These are phyloP conservation scores for Ptilorrhoa leucosticta DNA, from an alignment of 2,113 vertebrate species.

Conservation along the genomic window DNA sequence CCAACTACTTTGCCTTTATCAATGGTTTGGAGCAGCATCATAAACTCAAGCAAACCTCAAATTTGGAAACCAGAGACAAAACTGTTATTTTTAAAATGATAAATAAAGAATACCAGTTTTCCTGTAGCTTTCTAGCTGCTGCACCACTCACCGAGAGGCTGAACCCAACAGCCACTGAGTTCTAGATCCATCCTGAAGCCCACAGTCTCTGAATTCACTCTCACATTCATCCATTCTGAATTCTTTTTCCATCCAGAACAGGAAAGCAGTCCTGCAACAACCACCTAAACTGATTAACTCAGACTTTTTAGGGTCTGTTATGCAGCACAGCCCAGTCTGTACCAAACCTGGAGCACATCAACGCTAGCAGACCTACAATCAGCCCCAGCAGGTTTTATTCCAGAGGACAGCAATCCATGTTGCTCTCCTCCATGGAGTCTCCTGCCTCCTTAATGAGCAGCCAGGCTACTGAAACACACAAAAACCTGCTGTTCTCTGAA, in stretches of 20 bases:
- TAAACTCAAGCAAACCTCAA: neutral
- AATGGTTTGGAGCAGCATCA: neutral
- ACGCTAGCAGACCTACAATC: neutral
- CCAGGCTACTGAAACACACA: constrained; percentile 18
- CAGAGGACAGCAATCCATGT: neutral
- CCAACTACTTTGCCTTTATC: neutral
- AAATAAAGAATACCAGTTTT: neutral
- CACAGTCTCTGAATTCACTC: neutral
- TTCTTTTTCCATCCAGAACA: neutral
- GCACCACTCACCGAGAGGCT: accelerated
- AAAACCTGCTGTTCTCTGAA: constrained; percentile 42
- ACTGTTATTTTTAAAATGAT: neutral
- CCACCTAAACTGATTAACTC: neutral
- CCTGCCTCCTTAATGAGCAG: constrained; percentile 41
- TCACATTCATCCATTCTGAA: neutral
- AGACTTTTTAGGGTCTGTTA: neutral
- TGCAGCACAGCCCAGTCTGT: neutral
- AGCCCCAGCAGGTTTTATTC: neutral
- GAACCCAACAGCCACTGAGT: neutral
- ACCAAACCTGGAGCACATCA: neutral
- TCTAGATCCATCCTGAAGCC: neutral
- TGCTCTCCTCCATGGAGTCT: neutral
- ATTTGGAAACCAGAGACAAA: neutral
- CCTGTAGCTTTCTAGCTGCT: neutral
- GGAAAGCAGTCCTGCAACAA: neutral